Percentiles rank a stretch among this genome's conserved stretches.
These are phyloP conservation scores for Zaprionus ghesquierei DNA, from an alignment of 1,140 invertebrate species.

Conservation along the genomic window DNA sequence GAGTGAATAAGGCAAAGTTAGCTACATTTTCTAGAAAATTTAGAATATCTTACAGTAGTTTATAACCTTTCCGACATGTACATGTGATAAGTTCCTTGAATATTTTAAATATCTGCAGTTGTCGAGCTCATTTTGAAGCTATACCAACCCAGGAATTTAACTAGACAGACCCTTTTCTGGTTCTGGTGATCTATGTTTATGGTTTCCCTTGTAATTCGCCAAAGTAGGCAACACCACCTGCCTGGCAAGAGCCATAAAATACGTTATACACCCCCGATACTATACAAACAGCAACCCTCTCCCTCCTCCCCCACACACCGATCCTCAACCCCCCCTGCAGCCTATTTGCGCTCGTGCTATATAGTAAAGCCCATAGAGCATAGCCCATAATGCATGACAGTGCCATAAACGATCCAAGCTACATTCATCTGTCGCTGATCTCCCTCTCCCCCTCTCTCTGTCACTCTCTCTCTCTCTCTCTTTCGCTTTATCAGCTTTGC, in stretches of 20 bases:
- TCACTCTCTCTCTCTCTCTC: background rate
- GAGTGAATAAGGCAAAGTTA: background rate
- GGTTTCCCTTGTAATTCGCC: slow-evolving; percentile 2
- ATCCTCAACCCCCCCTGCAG: background rate
- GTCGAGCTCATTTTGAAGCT: too few relatives aligned
- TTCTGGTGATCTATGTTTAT: background rate
- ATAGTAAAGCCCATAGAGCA: background rate
- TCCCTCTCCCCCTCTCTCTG: background rate
- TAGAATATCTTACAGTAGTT: too few relatives aligned
- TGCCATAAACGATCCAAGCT: slow-evolving; percentile 36
- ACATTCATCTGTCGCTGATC: slow-evolving; percentile 32
- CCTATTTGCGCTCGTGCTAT: background rate
- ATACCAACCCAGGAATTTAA: too few relatives aligned
- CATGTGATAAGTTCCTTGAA: too few relatives aligned
- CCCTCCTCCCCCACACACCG: too few relatives aligned
- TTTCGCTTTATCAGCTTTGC: slow-evolving; percentile 26
- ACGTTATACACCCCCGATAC: slow-evolving; percentile 1
- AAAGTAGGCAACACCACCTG: slow-evolving; percentile 34
- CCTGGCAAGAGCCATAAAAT: background rate
- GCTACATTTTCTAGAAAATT: too few relatives aligned
- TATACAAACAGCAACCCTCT: background rate
- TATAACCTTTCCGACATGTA: too few relatives aligned
- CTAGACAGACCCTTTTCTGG: background rate
- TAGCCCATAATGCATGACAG: slow-evolving; percentile 20
- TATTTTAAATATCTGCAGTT: too few relatives aligned